A percentile compares a stretch with the other conserved stretches of the same genome.
phyloP scores from a whole-genome alignment of 2,113 vertebrate genomes.

The Pedetes capensis region DNA sequence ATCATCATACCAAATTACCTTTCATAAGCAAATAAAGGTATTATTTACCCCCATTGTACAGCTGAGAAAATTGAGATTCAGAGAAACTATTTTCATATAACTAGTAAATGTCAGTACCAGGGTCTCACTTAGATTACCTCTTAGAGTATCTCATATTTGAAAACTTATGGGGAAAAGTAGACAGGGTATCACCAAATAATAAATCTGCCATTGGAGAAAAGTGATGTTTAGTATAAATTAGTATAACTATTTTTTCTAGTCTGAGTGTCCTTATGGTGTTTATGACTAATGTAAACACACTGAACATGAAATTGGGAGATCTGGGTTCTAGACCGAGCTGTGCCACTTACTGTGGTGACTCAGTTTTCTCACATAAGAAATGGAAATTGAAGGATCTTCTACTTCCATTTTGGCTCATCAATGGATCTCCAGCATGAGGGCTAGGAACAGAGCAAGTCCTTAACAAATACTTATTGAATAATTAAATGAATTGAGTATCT shows the following conservation, averaged over 20 bases:
- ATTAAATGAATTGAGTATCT: background rate
- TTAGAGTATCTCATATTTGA: background rate
- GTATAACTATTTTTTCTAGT: background rate
- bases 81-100: background rate
- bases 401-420: background rate
- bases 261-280: background rate
- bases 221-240: background rate
- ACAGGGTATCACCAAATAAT: background rate
- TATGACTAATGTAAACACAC: background rate
- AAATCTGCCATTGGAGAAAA: background rate
- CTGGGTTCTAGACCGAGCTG: background rate
- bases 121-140: background rate
- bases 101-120: background rate
- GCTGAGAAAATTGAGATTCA: background rate
- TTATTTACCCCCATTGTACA: background rate
- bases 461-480: slow-evolving; percentile 13
- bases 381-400: background rate
- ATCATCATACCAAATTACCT: background rate
- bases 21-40: background rate
- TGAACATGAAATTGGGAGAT: background rate
- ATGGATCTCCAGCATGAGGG: background rate
- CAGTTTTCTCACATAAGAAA: background rate
- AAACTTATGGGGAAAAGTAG: background rate
- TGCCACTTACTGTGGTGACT: background rate
- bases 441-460: background rate